Conservation (phyloP, 2,113 vertebrate species). For the Carollia perspicillata region DNA sequence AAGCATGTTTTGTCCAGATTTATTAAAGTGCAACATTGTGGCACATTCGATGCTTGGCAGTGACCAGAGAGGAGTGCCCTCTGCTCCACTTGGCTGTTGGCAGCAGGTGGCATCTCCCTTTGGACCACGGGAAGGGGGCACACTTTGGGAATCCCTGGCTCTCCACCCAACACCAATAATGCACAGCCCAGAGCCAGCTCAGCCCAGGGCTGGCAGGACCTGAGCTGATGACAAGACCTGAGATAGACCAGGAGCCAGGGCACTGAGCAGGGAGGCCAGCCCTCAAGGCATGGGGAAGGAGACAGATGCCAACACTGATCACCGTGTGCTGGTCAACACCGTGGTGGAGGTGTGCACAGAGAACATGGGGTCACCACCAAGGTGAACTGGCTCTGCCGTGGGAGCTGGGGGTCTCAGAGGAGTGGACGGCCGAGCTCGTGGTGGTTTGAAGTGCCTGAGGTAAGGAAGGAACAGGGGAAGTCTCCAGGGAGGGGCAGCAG, state of each 20-base stretch:
- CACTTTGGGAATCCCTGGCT: background rate
- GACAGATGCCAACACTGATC: fast-evolving
- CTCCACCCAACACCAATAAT: background rate
- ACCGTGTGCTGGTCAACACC: fast-evolving
- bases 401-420: background rate
- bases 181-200: background rate
- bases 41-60: fast-evolving
- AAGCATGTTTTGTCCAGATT: fast-evolving
- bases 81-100: fast-evolving
- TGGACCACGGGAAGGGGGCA: fast-evolving
- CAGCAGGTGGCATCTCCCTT: no score
- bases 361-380: fast-evolving
- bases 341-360: fast-evolving
- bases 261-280: background rate
- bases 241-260: fast-evolving
- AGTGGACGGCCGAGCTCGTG: fast-evolving
- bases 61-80: background rate
- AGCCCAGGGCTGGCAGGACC: background rate
- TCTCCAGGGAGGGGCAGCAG: background rate
- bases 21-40: fast-evolving
- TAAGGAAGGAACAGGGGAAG: background rate
- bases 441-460: fast-evolving
- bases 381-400: background rate
- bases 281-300: no score
- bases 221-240: fast-evolving